Base-by-base conservation (phyloP, 64 coral and sea anemone species). In the Acropora tenuis region DNA sequence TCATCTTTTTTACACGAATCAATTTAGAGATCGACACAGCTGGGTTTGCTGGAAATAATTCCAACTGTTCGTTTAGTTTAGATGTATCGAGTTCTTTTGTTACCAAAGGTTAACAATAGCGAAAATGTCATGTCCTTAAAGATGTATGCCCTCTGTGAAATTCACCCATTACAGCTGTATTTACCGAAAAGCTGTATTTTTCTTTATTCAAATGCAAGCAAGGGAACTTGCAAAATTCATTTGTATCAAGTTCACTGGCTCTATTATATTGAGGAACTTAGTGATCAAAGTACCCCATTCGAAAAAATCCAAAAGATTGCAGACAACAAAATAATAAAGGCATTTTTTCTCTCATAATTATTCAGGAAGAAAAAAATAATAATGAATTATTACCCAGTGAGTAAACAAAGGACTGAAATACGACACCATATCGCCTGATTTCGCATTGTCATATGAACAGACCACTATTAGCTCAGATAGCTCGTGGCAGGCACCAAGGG, bases 101-200 rank as follows among this genome's bases (percentile, higher is more conserved):
- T 18, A 15, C 16, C 60, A 63, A 63, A 63, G 60, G 10, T 63
- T 63, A 13, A 63, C 11, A 7, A 63, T 10, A 80, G 20, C 78
- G 59, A 80, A 49, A 3, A 6, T 84, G 60, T 48, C 81, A 84
- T 84, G 47, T 84, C 11, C 81, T 69, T 42, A 69, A 84, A 84
- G 63, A 20, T 84, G 44, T 84, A 69, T 84, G 44, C 16, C 66
- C 45, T 66, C 10, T 5, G 43, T 47, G 0, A 43, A 84, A 69
- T 18, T 84, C 41, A 20, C 12, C 6, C 41, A 67, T 68, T 18
- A 47, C n/a, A 65, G 42, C 59, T 61, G 41, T 13, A 40, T 82
- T 66, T 43, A 82, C 10, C 40, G 1, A 68, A 18, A 9, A 7
- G 41, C 20, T 48, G 2, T 66, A 48, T 6, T 48, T 47, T 48